Conservation (phyloP, 2,888 invertebrate genomes). For the Artemia sinica region DNA sequence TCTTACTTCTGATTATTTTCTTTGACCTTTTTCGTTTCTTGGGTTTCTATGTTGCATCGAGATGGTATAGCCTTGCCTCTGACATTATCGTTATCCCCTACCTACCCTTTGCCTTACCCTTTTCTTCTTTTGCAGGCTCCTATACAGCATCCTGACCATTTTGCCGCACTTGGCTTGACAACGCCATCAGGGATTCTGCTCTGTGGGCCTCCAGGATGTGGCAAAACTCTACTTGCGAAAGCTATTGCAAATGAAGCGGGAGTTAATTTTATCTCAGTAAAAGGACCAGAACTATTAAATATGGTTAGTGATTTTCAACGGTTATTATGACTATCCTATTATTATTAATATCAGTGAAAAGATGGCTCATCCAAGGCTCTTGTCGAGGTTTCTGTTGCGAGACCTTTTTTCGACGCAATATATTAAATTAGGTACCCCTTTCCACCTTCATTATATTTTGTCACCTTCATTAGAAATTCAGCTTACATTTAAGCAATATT, state of each 20-base stretch:
- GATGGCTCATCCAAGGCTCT: too few relatives aligned
- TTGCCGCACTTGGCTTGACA: conserved; percentile 55
- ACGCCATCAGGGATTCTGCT: conserved; percentile 75
- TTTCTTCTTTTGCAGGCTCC: conserved; percentile 46
- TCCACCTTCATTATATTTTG: too few relatives aligned
- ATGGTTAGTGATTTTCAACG: conserved; percentile 47
- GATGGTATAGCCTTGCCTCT: background rate
- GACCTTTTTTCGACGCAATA: conserved; percentile 13
- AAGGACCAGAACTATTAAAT: conserved; percentile 90
- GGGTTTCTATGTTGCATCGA: background rate
- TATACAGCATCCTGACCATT: conserved; percentile 64
- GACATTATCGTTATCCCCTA: background rate
- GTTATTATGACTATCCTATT: background rate
- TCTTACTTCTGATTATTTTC: background rate
- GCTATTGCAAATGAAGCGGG: conserved; percentile 97
- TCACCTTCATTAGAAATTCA: too few relatives aligned
- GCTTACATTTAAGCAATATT: too few relatives aligned
- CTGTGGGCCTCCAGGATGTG: conserved; percentile 92
- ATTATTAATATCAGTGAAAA: too few relatives aligned
- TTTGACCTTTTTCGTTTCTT: background rate
- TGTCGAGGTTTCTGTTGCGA: conserved; percentile 16
- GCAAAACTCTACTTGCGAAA: conserved; percentile 90
- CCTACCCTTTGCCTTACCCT: conserved; percentile 9
- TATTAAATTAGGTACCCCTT: too few relatives aligned
- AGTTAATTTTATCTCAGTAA: conserved; percentile 94